Percentiles rank a stretch among this genome's conserved stretches.
phyloP scores from a whole-genome alignment of 2,113 vertebrate genomes.

The Balaeniceps rex region DNA sequence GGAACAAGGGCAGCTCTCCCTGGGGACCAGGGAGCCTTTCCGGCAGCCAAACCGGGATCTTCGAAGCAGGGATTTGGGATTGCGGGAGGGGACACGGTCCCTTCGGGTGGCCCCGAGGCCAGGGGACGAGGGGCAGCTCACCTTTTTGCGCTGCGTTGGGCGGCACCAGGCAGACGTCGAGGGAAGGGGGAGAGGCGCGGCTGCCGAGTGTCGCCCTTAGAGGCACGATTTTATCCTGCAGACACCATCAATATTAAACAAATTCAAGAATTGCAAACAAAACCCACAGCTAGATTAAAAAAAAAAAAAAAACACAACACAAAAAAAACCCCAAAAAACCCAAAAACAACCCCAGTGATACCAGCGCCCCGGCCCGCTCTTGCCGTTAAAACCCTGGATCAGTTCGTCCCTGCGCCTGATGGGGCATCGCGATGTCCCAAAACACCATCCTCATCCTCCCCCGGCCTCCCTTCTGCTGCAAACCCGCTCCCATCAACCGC shows the following conservation, averaged over 20 bases:
- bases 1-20: background rate
- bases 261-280: background rate
- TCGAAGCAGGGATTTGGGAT: background rate
- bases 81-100: background rate
- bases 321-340: no score
- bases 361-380: background rate
- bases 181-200: background rate
- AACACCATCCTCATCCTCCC: background rate
- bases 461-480: background rate
- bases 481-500: rapidly evolving
- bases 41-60: background rate
- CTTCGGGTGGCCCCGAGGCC: background rate
- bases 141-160: background rate
- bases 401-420: background rate
- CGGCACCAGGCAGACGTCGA: rapidly evolving
- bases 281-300: background rate
- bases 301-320: background rate
- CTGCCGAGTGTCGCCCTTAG: rapidly evolving
- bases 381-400: background rate
- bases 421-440: background rate
- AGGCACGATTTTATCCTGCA: background rate
- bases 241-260: background rate
- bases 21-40: background rate
- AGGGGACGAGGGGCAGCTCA: background rate
- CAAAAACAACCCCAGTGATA: background rate